Evolutionary conservation across 1,140 invertebrate genomes (phyloP), one percentile per base, ranked within the genome.

Genomic region (Bombus sibiricus): DNA sequence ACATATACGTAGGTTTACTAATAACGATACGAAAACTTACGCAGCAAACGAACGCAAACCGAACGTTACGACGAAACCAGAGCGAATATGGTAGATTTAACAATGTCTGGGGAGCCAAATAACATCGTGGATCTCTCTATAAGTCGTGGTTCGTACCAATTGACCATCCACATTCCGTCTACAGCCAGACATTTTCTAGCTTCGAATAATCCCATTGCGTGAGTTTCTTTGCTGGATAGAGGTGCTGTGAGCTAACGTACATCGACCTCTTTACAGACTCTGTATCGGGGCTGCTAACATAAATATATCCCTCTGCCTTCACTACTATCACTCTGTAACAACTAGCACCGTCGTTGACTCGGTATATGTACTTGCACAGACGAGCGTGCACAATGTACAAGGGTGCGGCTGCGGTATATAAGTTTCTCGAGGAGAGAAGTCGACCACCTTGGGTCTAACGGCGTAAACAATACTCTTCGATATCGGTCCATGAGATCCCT

Each of bases 401-500:
- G 47, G 47, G 47, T 53, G 53, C 13, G 10, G 12, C n/a, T 62
- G 75, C 32, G 47, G 43, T 75, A 53, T 77, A 57, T 84, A 81
- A 86, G 81, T 68, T 77, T 59, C 57, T n/a, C 59, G 37, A 59
- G 59, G 68, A 64, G 68, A 75, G 68, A 83, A 85, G 84, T 81
- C 88, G 85, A 87, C 80, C 77, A 88, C 73, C 89, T 86, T 90
- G 77, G 79, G 68, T 75, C 83, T 83, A 77, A 77, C 72, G 53
- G 59, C 81, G 39, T 85, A 88, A 91, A 91, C 89, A 91, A 91
- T 91, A 77, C 87, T 84, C 84, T 91, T 89, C 76, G 87, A 79
- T 91, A 89, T 91, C 87, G 89, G 76, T 64, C 64, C 41, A 37
- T 28, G 75, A 82, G 85, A 82, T 89, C 89, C 89, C 89, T 83